phyloP scores from a whole-genome alignment of 2,888 invertebrate genomes.

The Malthinus flaveolus region DNA sequence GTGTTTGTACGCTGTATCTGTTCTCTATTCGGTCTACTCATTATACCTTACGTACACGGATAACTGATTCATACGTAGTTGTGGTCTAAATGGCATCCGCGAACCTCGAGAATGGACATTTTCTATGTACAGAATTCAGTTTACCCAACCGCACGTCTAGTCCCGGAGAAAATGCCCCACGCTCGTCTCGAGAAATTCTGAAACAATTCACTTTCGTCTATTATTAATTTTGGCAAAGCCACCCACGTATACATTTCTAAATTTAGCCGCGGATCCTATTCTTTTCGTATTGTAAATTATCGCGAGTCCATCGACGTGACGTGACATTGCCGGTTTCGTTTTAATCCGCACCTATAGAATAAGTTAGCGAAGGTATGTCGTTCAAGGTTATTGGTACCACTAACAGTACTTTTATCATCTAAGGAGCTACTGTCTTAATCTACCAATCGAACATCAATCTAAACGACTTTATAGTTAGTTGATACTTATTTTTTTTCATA shows the following conservation, averaged over 20 bases:
- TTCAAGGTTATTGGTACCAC: constrained; percentile 18
- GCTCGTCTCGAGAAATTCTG: too few relatives aligned
- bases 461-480: too few relatives aligned
- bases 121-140: too few relatives aligned
- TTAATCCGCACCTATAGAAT: constrained; percentile 10
- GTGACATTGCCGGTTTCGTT: constrained; percentile 17
- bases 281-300: background rate
- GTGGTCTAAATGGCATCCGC: too few relatives aligned
- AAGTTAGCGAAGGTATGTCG: constrained; percentile 14
- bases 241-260: background rate
- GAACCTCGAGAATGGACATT: too few relatives aligned
- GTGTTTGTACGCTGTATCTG: too few relatives aligned
- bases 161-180: too few relatives aligned
- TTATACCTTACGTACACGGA: too few relatives aligned
- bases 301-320: constrained; percentile 9
- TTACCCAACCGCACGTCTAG: too few relatives aligned
- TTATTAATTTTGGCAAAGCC: background rate
- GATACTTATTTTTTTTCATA: too few relatives aligned
- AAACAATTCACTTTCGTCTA: constrained; percentile 1
- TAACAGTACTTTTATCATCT: constrained; percentile 16
- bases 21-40: too few relatives aligned
- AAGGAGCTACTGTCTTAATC: constrained; percentile 10
- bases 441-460: constrained; percentile 5
- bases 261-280: background rate
- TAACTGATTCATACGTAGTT: too few relatives aligned